Base-by-base conservation (phyloP, 1,140 invertebrate genomes). In the Ips nitidus region DNA sequence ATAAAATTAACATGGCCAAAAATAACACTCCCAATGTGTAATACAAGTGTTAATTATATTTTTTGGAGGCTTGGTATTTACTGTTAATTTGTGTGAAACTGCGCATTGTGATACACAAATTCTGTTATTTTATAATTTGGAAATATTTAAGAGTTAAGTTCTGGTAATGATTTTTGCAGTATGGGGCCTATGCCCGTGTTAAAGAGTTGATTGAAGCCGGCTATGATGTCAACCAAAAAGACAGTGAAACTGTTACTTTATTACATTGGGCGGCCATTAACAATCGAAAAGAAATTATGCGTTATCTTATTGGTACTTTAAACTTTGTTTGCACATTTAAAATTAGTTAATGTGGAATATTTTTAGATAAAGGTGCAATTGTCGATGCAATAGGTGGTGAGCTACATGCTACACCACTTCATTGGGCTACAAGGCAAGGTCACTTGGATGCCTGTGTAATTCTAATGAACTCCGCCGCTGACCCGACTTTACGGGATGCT, bases 231-330 rank as follows among this genome's bases (percentile, higher is more conserved):
- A 97, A 96, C 81, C 87, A 94, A 76, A 88, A 92, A 52, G 94
- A 97, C 79, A 84, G 85, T 72, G 94, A 97, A 81, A 94, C 93
- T n/a, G 94, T 97, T 7, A 95, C 96, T 2, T 82, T 99, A n/a
- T 83, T 99, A 1, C 98, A 99, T 80, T 99, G 98, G 98, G 97
- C 97, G 36, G 92, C 98, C 22, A 99, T 99, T 75, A 99, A 99
- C 81, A 99, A 98, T 85, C 86, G 94, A 37, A 88, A 89, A 59
- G 94, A 98, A 75, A 94, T 98, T 77, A 94, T 98, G 52, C 89
- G 90, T 72, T 79, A 75, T 67, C 76, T 79, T 52, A 75, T 79
- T 47, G 76, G 69, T 70, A 66, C 41, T 37, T 69, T 41, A 3
- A 2, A 55, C 52, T 6, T 37, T 37, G 37, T 36, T 2, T 55